Conservation (phyloP, 2,797 vertebrate species). For the Rousettus madagascariensis region DNA sequence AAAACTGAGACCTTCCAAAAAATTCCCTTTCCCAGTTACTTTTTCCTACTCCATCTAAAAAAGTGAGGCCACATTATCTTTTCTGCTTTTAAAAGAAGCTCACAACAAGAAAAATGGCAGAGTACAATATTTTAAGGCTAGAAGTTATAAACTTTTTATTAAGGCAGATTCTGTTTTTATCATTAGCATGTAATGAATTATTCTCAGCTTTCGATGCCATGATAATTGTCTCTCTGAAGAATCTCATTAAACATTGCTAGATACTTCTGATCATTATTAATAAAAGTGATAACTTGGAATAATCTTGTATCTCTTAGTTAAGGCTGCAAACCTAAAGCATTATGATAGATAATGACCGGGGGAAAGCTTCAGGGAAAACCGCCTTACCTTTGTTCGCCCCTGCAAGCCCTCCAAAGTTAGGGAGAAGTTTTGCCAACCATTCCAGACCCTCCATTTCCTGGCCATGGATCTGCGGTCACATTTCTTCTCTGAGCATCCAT, state of each 20-base stretch:
- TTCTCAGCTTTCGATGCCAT: constrained; percentile 46
- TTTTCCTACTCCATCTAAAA: neutral
- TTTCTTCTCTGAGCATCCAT: neutral
- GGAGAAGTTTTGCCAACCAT: neutral
- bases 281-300: constrained; percentile 60
- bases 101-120: neutral
- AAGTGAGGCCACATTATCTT: neutral
- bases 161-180: constrained; percentile 44
- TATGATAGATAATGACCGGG: neutral
- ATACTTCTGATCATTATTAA: constrained; percentile 69
- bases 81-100: neutral
- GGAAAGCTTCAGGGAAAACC: neutral
- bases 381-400: neutral
- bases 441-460: neutral
- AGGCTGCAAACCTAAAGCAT: constrained; percentile 5
- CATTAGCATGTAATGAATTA: constrained; percentile 69
- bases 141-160: constrained; percentile 66
- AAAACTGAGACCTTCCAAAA: neutral
- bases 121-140: neutral
- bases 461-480: rapidly evolving
- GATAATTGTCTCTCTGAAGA: constrained; percentile 68
- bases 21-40: neutral
- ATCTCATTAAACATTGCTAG: constrained; percentile 62
- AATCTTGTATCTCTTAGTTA: neutral
- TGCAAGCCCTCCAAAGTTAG: neutral